Percentiles rank a stretch among this genome's conserved stretches.
Conservation (phyloP, 1,140 invertebrate species). For the Diploscapter pachys region DNA sequence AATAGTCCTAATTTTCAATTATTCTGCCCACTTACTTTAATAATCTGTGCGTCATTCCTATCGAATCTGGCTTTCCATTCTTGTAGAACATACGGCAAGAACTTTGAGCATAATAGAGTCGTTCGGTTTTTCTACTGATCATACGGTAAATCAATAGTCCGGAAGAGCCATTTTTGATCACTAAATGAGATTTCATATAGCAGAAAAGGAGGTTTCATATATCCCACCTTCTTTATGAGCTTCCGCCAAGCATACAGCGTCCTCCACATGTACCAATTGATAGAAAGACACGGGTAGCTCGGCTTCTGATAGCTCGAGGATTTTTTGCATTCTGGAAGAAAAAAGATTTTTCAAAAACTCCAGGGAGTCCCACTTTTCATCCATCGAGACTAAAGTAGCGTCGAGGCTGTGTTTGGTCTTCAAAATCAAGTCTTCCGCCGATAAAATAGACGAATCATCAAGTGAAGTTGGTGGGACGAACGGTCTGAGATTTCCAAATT, state of each 20-base stretch:
- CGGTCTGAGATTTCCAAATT: conserved; percentile 67
- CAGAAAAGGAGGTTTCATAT: neutral
- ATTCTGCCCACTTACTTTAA: conserved; percentile 33
- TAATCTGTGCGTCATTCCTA: conserved; percentile 83
- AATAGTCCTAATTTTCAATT: neutral
- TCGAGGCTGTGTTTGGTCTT: conserved; percentile 98
- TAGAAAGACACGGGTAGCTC: conserved; percentile 81
- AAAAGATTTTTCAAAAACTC: neutral
- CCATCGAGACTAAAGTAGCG: conserved; percentile 90
- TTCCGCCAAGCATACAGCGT: conserved; percentile 92
- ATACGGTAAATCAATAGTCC: conserved; percentile 96
- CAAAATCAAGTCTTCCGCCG: conserved; percentile 92
- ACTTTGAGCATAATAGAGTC: conserved; percentile 87
- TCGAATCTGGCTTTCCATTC: conserved; percentile 97
- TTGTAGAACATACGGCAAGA: conserved; percentile 94
- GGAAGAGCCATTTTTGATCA: conserved; percentile 93
- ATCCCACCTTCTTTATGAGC: conserved; percentile 96
- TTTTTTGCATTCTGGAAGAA: conserved; percentile 79
- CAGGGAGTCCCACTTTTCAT: conserved; percentile 69
- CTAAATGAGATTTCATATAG: conserved; percentile 64
- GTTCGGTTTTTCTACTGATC: conserved; percentile 72
- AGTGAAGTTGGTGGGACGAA: conserved; percentile 87
- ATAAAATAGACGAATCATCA: conserved; percentile 67
- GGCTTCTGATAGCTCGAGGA: conserved; percentile 85
- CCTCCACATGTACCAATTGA: conserved; percentile 92